These are phyloP conservation scores for Uropetala carovei DNA, from an alignment of 2,888 invertebrate species.

Conservation along the genomic window DNA sequence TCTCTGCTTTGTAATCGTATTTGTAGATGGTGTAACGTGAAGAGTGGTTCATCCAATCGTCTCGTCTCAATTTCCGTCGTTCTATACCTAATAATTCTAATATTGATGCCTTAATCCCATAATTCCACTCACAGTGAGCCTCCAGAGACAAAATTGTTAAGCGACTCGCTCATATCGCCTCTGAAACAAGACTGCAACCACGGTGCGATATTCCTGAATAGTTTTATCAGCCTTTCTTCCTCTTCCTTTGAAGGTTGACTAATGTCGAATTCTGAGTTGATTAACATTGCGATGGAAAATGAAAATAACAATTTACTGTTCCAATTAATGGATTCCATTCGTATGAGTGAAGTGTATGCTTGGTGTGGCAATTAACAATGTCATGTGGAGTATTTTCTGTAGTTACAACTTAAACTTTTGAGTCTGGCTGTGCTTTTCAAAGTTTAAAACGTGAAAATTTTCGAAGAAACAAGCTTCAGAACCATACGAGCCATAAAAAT, in stretches of 20 bases:
- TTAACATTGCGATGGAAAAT: neutral
- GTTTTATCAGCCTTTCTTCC: neutral
- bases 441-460: no score
- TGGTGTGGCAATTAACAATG: no score
- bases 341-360: no score
- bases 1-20: neutral
- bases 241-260: neutral
- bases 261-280: neutral
- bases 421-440: no score
- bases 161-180: neutral
- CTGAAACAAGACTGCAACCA: constrained; percentile 6
- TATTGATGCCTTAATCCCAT: neutral
- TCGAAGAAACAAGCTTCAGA: no score
- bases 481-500: no score
- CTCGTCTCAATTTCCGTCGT: neutral
- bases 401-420: no score
- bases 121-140: neutral
- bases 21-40: neutral
- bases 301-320: neutral
- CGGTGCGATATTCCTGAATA: constrained; percentile 13
- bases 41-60: neutral
- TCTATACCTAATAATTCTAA: neutral
- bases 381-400: no score
- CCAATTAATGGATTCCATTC: no score
- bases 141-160: no score